Base-by-base conservation (phyloP, 2,888 invertebrate genomes). In the Drosophila greeni region DNA sequence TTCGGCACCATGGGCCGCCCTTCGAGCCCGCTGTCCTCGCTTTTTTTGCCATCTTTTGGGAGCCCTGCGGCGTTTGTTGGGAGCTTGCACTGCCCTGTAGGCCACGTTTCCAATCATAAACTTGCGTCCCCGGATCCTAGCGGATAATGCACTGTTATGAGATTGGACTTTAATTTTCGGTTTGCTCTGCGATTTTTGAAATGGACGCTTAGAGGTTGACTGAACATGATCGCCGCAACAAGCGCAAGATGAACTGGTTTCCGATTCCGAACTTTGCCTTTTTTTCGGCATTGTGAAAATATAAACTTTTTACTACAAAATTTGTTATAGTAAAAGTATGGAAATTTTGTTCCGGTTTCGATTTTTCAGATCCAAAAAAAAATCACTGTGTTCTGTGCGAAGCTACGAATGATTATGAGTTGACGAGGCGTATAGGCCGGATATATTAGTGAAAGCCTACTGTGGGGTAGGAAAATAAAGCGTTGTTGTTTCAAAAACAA, bases 241-340 rank as follows among this genome's bases (percentile, higher is more conserved):
- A 1, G 16, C 1, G 16, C 26, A 40, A n/a, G 5, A 0, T 14
- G 14, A 3, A 23, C 14, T 20, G 4, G 18, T 7, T 14, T 20
- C 4, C 0, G 3, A 14, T 1, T 14, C 39, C 3, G 7, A 3
- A 14, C 5, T 8, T n/a, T n/a, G n/a, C n/a, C n/a, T 3, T 8
- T 23, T 4, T 8, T 29, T 14, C 2, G 16, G 7, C 1, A 18
- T 42, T 42, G 16, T 3, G 11, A 24, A 4, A 42, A n/a, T 24
- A 42, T 1, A 9, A n/a, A 42, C 8, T 24, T 5, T 42, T 11
- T 16, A 24, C 24, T 16, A 26, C 1, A 11, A 5, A 42, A 26
- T 16, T 42, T 42, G 11, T 6, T 11, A 16, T 16, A 6, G n/a
- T 5, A 11, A 26, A 26, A 26, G 14, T 24, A 42, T 24, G 2